These are phyloP conservation scores for Priocnemis perturbator DNA, from an alignment of 2,888 invertebrate species.

Conservation along the genomic window DNA sequence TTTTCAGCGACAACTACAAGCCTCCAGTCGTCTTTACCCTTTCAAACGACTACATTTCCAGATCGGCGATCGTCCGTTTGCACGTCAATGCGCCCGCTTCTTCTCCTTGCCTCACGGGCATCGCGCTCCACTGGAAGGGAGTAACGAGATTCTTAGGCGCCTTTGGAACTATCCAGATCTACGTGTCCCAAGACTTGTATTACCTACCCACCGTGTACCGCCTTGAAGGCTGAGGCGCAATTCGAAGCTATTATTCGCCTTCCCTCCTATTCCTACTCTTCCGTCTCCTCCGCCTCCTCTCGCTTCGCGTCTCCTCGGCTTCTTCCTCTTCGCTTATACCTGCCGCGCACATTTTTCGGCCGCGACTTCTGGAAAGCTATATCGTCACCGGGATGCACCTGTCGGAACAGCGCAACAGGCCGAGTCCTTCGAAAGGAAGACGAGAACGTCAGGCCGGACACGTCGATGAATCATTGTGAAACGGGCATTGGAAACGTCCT, in stretches of 20 bases:
- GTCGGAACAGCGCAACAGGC: conserved; percentile 11
- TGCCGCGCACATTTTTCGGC: conserved; percentile 10
- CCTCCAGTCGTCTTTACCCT: no score
- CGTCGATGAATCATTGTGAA: conserved; percentile 37
- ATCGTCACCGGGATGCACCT: conserved; percentile 12
- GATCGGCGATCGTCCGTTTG: not conserved
- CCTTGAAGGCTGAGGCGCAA: not conserved
- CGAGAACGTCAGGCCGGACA: conserved; percentile 21
- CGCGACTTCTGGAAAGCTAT: conserved; percentile 6
- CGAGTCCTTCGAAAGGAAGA: conserved; percentile 4
- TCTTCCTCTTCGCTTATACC: not conserved
- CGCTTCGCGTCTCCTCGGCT: not conserved
- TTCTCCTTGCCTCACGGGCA: conserved; percentile 9
- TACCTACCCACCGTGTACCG: no score
- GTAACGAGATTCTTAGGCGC: not conserved
- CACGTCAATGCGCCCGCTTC: conserved; percentile 12
- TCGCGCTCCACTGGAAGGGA: not conserved
- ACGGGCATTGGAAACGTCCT: conserved; percentile 31
- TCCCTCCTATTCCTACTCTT: conserved; percentile 9
- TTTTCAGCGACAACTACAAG: no score
- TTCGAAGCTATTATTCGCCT: conserved; percentile 7
- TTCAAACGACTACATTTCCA: not conserved
- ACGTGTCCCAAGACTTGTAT: not conserved
- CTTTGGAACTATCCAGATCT: conserved; percentile 7
- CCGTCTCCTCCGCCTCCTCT: not conserved